Conservation (phyloP, 2,888 invertebrate genomes). For the Melieria omissa region DNA sequence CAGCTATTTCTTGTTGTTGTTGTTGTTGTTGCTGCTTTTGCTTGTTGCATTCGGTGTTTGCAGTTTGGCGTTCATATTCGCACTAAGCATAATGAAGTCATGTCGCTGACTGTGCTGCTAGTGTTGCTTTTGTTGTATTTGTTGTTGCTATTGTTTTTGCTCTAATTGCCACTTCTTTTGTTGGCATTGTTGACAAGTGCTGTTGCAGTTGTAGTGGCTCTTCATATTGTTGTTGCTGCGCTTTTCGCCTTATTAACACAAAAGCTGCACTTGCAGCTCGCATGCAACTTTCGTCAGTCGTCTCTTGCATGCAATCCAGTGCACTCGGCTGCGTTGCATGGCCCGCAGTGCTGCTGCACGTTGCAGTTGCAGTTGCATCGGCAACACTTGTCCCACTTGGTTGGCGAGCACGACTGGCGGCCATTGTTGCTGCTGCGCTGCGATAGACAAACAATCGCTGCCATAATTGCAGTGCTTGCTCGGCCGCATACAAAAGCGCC, state of each 20-base stretch:
- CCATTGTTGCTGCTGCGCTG: constrained; percentile 33
- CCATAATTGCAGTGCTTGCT: constrained; percentile 47
- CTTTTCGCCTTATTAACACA: constrained; percentile 23
- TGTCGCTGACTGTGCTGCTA: constrained; percentile 33
- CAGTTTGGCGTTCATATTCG: background rate
- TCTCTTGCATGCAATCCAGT: background rate
- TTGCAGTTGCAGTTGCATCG: constrained; percentile 23
- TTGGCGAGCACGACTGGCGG: constrained; percentile 36
- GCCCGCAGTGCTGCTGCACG: constrained; percentile 9
- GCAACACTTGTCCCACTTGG: constrained; percentile 36
- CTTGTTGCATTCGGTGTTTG: constrained; percentile 8
- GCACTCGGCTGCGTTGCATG: too few relatives aligned
- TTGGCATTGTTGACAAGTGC: constrained; percentile 16
- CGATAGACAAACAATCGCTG: constrained; percentile 42
- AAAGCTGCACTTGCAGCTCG: constrained; percentile 20
- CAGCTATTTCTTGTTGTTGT: background rate
- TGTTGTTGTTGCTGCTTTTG: constrained; percentile 21
- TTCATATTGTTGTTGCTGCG: constrained; percentile 20
- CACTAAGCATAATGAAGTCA: constrained; percentile 36
- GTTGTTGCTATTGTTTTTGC: constrained; percentile 20
- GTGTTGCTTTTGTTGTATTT: background rate
- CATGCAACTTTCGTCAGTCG: constrained; percentile 23
- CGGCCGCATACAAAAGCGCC: constrained; percentile 39
- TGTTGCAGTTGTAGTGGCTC: constrained; percentile 23
- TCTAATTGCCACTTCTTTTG: constrained; percentile 18